phyloP scores from a whole-genome alignment of 2,888 invertebrate genomes.

The Mimas tiliae region DNA sequence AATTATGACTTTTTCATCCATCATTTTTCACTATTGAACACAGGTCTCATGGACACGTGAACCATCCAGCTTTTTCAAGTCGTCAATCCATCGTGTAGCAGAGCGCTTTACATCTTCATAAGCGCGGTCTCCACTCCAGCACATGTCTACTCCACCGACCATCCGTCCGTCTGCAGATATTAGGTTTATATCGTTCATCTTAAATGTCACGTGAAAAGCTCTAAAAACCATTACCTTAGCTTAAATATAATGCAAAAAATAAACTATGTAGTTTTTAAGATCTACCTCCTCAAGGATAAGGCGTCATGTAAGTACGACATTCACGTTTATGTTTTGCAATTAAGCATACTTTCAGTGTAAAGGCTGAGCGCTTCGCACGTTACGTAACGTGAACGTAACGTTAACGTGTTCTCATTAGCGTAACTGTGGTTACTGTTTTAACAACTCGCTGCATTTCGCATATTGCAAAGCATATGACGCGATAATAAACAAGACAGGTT shows the following conservation, averaged over 20 bases:
- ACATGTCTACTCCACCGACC: too few relatives aligned
- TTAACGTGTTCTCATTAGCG: constrained; percentile 50
- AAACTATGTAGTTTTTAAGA: constrained; percentile 5
- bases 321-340: constrained; percentile 26
- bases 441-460: constrained; percentile 35
- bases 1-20: too few relatives aligned
- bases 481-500: background rate
- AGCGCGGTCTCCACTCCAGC: too few relatives aligned
- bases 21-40: too few relatives aligned
- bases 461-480: constrained; percentile 23
- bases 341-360: constrained; percentile 36
- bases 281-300: background rate
- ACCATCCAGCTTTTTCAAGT: too few relatives aligned
- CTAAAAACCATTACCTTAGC: background rate
- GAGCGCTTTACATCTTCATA: too few relatives aligned
- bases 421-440: constrained; percentile 50
- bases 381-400: constrained; percentile 26
- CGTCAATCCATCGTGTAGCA: too few relatives aligned
- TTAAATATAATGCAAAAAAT: background rate
- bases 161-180: too few relatives aligned
- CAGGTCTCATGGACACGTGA: too few relatives aligned
- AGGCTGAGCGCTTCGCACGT: constrained; percentile 33
- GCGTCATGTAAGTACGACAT: constrained; percentile 21
- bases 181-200: too few relatives aligned
- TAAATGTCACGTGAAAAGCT: too few relatives aligned